Percentiles rank a stretch among this genome's conserved stretches.
phyloP scores from a whole-genome alignment of 2,888 invertebrate genomes.

The Nysson spinosus region DNA sequence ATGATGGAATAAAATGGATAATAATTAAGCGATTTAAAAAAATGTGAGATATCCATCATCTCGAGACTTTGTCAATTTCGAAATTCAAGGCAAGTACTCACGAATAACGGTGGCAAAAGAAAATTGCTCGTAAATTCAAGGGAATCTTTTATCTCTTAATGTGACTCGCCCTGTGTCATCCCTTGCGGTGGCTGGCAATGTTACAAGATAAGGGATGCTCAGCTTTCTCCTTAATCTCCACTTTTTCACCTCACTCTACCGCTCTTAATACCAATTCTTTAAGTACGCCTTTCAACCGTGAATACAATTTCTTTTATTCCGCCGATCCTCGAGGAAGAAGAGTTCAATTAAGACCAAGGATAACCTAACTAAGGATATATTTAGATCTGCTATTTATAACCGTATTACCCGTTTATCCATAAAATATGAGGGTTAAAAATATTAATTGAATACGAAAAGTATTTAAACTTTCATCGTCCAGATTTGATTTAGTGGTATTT shows the following conservation, averaged over 20 bases:
- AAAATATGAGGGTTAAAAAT: too few relatives aligned
- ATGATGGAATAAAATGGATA: too few relatives aligned
- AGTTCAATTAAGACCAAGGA: not conserved
- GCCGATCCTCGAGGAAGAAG: not conserved
- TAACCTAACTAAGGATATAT: too few relatives aligned
- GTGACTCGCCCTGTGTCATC: conserved; percentile 28
- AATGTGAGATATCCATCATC: too few relatives aligned
- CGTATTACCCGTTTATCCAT: too few relatives aligned
- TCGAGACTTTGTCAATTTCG: too few relatives aligned
- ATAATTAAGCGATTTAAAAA: too few relatives aligned
- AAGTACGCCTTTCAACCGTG: conserved; percentile 1
- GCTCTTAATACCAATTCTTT: conserved; percentile 16
- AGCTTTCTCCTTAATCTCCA: conserved; percentile 44
- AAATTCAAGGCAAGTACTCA: conserved; percentile 19
- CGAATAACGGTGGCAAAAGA: conserved; percentile 30
- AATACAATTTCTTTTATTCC: conserved; percentile 7
- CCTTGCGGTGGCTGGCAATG: conserved; percentile 14
- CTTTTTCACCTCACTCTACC: conserved; percentile 36
- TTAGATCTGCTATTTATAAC: too few relatives aligned
- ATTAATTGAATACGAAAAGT: too few relatives aligned
- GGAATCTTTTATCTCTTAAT: conserved; percentile 59
- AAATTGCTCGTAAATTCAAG: conserved; percentile 57
- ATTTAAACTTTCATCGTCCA: too few relatives aligned
- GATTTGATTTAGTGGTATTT: too few relatives aligned
- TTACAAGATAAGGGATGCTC: conserved; percentile 50